Conservation (phyloP, 2,797 vertebrate genomes). For the Streptopelia turtur region DNA sequence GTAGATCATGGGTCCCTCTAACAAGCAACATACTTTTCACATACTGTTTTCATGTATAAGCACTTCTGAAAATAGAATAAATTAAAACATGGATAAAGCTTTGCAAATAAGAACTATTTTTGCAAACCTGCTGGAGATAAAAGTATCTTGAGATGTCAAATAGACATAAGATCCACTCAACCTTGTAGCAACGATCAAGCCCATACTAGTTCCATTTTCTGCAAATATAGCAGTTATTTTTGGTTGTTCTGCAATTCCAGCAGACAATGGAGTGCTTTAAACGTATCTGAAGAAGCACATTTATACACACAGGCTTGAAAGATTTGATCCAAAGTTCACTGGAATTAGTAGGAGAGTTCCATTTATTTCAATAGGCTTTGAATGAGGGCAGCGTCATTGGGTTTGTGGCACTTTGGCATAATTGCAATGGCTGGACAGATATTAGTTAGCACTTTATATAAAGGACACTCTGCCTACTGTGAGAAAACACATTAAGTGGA, state of each 20-base stretch:
- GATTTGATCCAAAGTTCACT: not conserved
- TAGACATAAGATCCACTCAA: constrained; percentile 1
- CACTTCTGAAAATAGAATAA: not conserved
- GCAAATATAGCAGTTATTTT: not conserved
- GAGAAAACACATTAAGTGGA: not conserved
- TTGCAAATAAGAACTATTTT: not conserved
- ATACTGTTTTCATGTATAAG: not conserved
- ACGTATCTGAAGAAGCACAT: not conserved
- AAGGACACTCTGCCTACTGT: not conserved
- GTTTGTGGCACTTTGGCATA: not conserved
- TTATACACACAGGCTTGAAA: not conserved
- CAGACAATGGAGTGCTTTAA: not conserved
- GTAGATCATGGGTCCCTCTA: not conserved
- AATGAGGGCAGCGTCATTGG: not conserved
- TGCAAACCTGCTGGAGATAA: constrained; percentile 3
- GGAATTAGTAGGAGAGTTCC: not conserved
- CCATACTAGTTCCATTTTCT: not conserved
- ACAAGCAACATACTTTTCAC: not conserved
- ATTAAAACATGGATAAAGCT: not conserved
- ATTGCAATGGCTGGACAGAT: not conserved
- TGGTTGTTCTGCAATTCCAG: not conserved
- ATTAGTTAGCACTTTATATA: not conserved
- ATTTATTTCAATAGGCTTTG: not conserved
- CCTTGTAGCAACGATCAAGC: not conserved
- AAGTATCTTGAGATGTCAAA: not conserved